A percentile compares a stretch with the other conserved stretches of the same genome.
phyloP scores from a whole-genome alignment of 2,888 invertebrate genomes.

The Meiosimyza platycephala region DNA sequence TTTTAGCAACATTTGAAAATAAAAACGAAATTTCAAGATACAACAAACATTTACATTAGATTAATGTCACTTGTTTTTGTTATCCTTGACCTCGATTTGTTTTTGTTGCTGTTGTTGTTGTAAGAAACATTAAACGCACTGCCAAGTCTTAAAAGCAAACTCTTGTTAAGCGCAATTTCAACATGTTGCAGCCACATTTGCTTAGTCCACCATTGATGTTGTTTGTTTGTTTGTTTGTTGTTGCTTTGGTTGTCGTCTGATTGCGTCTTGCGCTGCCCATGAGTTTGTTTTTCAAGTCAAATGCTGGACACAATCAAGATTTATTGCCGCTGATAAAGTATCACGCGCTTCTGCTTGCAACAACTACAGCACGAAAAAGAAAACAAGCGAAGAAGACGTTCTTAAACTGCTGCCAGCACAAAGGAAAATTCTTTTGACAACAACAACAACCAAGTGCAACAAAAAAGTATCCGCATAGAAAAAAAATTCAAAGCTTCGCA shows the following conservation, averaged over 20 bases:
- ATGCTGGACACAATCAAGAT: constrained; percentile 55
- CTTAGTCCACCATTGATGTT: neutral
- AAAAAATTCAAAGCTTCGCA: constrained; percentile 27
- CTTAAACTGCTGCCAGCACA: neutral
- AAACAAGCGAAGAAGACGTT: constrained; percentile 6
- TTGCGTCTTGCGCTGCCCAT: constrained; percentile 4
- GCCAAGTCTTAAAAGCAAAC: too few relatives aligned
- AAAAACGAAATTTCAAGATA: neutral
- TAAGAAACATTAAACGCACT: too few relatives aligned
- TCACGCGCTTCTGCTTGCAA: constrained; percentile 50
- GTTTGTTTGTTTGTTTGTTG: constrained; percentile 26
- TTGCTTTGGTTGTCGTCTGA: constrained; percentile 31
- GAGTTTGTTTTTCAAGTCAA: constrained; percentile 29
- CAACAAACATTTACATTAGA: neutral
- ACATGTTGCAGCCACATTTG: too few relatives aligned
- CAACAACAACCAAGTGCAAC: neutral
- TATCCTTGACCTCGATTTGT: constrained; percentile 56
- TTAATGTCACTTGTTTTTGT: constrained; percentile 10
- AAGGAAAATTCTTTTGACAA: neutral
- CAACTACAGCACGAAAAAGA: constrained; percentile 18
- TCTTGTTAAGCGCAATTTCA: too few relatives aligned
- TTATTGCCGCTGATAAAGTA: constrained; percentile 60
- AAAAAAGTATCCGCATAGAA: neutral
- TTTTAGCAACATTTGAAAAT: too few relatives aligned
- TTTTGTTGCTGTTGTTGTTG: neutral